Evolutionary conservation across 2,113 vertebrate species (phyloP).

Genomic region (Percina caprodes): DNA sequence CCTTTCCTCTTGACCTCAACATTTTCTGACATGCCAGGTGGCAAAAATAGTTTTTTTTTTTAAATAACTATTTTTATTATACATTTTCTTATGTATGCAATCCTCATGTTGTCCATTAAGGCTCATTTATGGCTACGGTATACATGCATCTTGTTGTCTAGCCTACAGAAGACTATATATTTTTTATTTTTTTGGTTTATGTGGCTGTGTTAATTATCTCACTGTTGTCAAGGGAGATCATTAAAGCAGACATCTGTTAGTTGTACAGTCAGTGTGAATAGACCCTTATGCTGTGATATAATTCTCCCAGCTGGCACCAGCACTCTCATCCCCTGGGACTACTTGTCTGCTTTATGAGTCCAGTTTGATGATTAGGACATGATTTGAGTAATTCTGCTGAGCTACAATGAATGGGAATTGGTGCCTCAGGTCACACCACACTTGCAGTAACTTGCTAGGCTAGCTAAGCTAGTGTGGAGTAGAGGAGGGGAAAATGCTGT

Average conservation of each 20-base stretch:
- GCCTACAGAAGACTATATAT: conserved; percentile 6
- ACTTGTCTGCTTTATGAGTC: conserved; percentile 27
- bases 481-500: conserved; percentile 29
- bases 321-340: conserved; percentile 29
- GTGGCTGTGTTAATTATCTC: conserved; percentile 65
- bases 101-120: background rate
- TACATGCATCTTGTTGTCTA: background rate
- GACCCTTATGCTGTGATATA: conserved; percentile 72
- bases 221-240: conserved; percentile 76
- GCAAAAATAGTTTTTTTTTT: fast-evolving
- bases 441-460: background rate
- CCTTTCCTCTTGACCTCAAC: conserved; percentile 10
- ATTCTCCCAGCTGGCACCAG: conserved; percentile 69
- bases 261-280: conserved; percentile 65
- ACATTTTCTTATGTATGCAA: background rate
- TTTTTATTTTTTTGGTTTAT: conserved; percentile 44
- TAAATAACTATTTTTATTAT: background rate
- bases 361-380: background rate
- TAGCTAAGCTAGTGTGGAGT: background rate
- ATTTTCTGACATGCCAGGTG: background rate
- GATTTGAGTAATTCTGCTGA: background rate
- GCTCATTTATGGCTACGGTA: background rate
- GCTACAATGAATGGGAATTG: background rate
- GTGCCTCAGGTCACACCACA: background rate
- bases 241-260: conserved; percentile 80